A percentile compares a stretch with the other conserved stretches of the same genome.
Conservation (phyloP, 2,113 vertebrate species). For the Chascanopsetta lugubris region DNA sequence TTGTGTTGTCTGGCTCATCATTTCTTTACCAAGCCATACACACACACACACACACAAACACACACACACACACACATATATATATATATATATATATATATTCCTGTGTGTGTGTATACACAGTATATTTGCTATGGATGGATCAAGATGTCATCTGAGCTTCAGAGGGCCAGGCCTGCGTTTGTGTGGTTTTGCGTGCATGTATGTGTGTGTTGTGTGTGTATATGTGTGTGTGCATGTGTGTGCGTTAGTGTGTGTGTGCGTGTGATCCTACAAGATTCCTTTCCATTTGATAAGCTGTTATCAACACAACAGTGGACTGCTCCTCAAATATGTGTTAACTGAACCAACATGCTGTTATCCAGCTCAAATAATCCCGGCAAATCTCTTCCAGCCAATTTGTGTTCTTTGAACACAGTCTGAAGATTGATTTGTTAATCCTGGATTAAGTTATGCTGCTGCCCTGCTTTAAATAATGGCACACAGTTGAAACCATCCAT, state of each 20-base stretch:
- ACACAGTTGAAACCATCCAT: background rate
- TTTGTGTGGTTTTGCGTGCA: too few relatives aligned
- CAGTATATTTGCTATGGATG: too few relatives aligned
- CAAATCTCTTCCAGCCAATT: constrained; percentile 4
- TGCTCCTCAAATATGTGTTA: background rate
- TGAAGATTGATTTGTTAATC: background rate
- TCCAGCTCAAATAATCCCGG: background rate
- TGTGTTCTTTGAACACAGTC: constrained; percentile 8
- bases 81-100: too few relatives aligned
- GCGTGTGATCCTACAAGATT: background rate
- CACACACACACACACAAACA: too few relatives aligned
- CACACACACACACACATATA: too few relatives aligned
- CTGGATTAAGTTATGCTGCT: background rate
- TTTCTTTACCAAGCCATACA: too few relatives aligned
- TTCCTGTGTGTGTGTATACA: too few relatives aligned
- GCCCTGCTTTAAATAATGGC: background rate
- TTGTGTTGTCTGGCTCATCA: too few relatives aligned
- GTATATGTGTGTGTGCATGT: too few relatives aligned
- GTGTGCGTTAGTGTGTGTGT: too few relatives aligned
- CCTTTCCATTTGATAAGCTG: background rate
- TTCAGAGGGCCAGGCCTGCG: background rate
- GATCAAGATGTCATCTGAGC: background rate
- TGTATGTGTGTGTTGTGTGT: too few relatives aligned
- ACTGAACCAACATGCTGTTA: constrained; percentile 6
- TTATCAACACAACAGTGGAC: background rate